Percentiles rank a stretch among this genome's conserved stretches.
Conservation (phyloP, 1,140 invertebrate species). For the Colletes gigas region DNA sequence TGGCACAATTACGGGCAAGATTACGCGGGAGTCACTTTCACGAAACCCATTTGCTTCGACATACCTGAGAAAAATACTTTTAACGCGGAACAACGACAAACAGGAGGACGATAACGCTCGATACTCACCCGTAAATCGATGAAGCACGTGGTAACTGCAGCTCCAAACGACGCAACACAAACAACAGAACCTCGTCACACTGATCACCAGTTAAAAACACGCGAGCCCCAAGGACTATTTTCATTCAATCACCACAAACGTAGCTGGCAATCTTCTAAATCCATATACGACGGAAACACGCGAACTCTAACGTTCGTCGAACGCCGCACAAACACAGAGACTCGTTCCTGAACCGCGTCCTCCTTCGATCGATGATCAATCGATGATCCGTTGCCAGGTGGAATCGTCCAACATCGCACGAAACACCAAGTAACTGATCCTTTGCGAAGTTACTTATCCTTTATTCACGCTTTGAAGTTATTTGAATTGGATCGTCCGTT, state of each 20-base stretch:
- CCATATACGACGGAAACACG: neutral
- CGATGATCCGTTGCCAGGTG: neutral
- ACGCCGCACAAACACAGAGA: neutral
- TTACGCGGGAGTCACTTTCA: neutral
- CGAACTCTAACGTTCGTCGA: neutral
- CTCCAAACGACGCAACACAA: constrained; percentile 29
- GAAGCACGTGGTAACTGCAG: neutral
- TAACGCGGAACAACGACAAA: neutral
- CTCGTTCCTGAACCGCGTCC: neutral
- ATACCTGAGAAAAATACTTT: neutral
- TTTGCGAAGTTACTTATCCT: too few relatives aligned
- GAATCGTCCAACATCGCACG: too few relatives aligned
- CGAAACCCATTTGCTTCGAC: neutral
- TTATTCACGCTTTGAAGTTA: too few relatives aligned
- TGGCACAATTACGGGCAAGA: neutral
- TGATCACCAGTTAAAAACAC: constrained; percentile 53
- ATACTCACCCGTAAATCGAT: constrained; percentile 39
- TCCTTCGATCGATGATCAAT: constrained; percentile 15
- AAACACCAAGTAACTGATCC: too few relatives aligned
- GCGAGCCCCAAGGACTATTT: neutral
- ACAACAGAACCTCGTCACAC: constrained; percentile 25
- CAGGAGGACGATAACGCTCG: neutral
- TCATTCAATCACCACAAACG: constrained; percentile 35
- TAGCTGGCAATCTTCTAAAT: neutral
- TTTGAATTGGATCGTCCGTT: too few relatives aligned